Evolutionary conservation across 2,113 vertebrate genomes (phyloP).

Genomic region (Patagioenas fasciata): DNA sequence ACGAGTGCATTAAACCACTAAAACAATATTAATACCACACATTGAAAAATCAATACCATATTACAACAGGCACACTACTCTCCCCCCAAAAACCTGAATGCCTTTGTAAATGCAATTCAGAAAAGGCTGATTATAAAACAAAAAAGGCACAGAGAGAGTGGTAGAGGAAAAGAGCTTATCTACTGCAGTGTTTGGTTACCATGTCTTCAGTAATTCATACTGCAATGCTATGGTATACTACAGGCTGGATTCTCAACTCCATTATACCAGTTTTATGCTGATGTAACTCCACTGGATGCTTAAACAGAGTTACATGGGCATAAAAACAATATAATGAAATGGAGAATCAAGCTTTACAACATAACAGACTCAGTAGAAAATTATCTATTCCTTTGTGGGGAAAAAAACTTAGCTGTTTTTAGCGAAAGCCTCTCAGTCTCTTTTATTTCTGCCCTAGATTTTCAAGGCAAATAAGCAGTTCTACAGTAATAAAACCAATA

Average conservation of each 20-base stretch:
- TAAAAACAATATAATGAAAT: constrained; percentile 60
- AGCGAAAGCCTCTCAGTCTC: not conserved
- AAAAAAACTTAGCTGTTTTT: constrained; percentile 1
- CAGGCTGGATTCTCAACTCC: not conserved
- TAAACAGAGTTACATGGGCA: constrained; percentile 32
- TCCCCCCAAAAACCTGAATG: not conserved
- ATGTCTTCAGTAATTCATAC: not conserved
- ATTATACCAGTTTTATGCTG: constrained; percentile 17
- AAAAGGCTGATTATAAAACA: constrained; percentile 19
- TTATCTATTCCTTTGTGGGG: constrained; percentile 9
- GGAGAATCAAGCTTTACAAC: constrained; percentile 20
- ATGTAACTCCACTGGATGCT: constrained; percentile 32
- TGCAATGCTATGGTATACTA: not conserved
- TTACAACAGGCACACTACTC: not conserved
- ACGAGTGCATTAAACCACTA: constrained; percentile 1
- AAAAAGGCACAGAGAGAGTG: not conserved
- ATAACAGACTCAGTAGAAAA: constrained; percentile 36
- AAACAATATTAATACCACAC: constrained; percentile 31
- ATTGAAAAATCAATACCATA: constrained; percentile 34
- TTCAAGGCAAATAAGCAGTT: constrained; percentile 25
- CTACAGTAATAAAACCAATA: not conserved
- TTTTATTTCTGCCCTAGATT: constrained; percentile 31
- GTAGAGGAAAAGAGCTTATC: not conserved
- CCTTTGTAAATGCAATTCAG: constrained; percentile 8
- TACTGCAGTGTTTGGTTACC: not conserved